Evolutionary conservation across 2,113 vertebrate species (phyloP).

Genomic region (Collichthys lucidus): DNA sequence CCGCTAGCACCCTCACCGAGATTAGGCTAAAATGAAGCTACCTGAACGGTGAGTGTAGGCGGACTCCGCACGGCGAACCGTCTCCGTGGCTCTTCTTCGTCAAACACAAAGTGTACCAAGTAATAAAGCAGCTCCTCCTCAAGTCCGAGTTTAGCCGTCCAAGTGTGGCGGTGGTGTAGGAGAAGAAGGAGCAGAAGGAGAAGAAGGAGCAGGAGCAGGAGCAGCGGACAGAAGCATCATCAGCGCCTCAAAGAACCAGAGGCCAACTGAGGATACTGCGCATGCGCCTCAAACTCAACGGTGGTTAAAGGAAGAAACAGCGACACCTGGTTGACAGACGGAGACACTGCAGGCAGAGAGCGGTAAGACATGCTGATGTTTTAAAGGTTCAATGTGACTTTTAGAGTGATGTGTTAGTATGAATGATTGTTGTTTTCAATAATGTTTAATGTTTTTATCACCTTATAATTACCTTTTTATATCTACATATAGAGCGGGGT

Average conservation of each 20-base stretch:
- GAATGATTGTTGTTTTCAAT: no score
- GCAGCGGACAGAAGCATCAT: slow-evolving; percentile 68
- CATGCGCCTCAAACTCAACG: slow-evolving; percentile 56
- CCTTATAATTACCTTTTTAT: no score
- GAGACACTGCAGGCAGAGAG: neutral
- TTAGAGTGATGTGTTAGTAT: no score
- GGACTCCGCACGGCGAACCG: slow-evolving; percentile 1
- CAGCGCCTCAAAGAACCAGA: slow-evolving; percentile 66
- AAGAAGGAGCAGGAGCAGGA: slow-evolving; percentile 20
- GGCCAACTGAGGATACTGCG: slow-evolving; percentile 77
- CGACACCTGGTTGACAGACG: slow-evolving; percentile 51
- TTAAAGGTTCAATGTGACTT: no score
- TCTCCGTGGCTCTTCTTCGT: slow-evolving; percentile 9
- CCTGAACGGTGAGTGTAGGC: slow-evolving; percentile 6
- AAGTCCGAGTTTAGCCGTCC: slow-evolving; percentile 46
- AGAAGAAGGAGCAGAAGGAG: slow-evolving; percentile 32
- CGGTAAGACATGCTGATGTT: no score
- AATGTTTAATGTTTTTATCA: no score
- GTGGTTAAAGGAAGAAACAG: slow-evolving; percentile 10
- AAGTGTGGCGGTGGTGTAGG: slow-evolving; percentile 7
- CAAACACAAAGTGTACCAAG: slow-evolving; percentile 27
- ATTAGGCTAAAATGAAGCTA: slow-evolving; percentile 53
- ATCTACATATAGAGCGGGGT: no score
- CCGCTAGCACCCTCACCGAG: slow-evolving; percentile 40
- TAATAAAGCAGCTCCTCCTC: slow-evolving; percentile 20